Conservation (phyloP, 2,113 vertebrate genomes). For the Oryzias curvinotus region DNA sequence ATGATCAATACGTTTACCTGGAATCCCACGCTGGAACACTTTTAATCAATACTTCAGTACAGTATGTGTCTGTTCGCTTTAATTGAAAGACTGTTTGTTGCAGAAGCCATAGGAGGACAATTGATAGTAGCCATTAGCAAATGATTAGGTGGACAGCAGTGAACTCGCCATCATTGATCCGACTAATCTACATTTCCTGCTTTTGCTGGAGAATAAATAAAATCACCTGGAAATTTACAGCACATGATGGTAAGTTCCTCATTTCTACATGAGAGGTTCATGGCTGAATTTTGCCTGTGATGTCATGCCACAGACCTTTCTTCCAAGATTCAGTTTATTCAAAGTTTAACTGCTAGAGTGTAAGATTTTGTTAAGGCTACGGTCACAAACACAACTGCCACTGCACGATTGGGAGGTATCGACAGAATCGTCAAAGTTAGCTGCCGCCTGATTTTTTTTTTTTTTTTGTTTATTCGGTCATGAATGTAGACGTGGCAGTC, state of each 20-base stretch:
- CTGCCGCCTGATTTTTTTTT: no score
- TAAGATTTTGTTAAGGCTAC: no score
- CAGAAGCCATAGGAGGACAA: constrained; percentile 69
- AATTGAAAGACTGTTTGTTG: constrained; percentile 73
- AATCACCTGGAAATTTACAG: constrained; percentile 77
- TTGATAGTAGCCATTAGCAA: constrained; percentile 83
- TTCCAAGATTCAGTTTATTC: no score
- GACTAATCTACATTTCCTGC: constrained; percentile 77
- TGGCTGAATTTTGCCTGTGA: no score
- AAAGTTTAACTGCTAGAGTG: no score
- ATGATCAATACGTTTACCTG: constrained; percentile 78
- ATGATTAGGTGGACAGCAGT: constrained; percentile 82
- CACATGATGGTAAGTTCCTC: constrained; percentile 78
- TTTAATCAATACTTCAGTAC: constrained; percentile 59
- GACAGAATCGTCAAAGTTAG: no score
- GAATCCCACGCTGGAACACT: constrained; percentile 72
- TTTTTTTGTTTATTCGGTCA: no score
- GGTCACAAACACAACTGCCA: no score
- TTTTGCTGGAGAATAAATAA: constrained; percentile 79
- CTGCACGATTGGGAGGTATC: no score
- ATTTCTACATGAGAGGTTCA: constrained; percentile 68
- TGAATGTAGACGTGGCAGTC: no score
- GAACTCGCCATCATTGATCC: constrained; percentile 80
- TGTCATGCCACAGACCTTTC: no score
- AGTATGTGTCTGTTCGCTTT: constrained; percentile 71